Conservation (phyloP, 2,888 invertebrate species). For the Asteroscopus sphinx region DNA sequence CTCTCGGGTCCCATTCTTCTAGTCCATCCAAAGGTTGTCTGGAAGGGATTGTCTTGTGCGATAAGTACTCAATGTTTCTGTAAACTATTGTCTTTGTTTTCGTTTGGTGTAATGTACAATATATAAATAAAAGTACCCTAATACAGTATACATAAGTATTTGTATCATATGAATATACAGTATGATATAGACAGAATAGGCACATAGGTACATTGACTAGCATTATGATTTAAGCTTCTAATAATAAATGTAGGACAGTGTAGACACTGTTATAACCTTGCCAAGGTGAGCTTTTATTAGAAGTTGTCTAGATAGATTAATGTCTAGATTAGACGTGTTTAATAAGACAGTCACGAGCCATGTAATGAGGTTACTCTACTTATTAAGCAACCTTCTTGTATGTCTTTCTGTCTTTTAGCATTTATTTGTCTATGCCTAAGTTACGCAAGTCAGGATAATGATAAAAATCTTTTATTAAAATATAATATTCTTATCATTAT, state of each 20-base stretch:
- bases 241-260: neutral
- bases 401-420: constrained; percentile 10
- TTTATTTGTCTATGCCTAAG: neutral
- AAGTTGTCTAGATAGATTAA: constrained; percentile 11
- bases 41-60: too few relatives aligned
- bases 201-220: neutral
- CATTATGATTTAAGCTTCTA: neutral
- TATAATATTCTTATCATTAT: neutral
- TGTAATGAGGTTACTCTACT: constrained; percentile 22
- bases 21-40: too few relatives aligned
- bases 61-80: too few relatives aligned
- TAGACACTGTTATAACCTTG: constrained; percentile 8
- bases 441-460: too few relatives aligned
- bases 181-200: too few relatives aligned
- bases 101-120: too few relatives aligned
- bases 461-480: too few relatives aligned
- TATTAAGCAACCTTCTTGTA: constrained; percentile 12
- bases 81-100: too few relatives aligned
- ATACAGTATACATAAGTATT: too few relatives aligned
- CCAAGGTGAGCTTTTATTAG: constrained; percentile 27
- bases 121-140: too few relatives aligned
- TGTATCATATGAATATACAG: too few relatives aligned
- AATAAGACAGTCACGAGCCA: constrained; percentile 31
- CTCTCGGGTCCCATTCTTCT: too few relatives aligned
- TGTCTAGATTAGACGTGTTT: constrained; percentile 25